Percentiles rank a stretch among this genome's conserved stretches.
phyloP scores from a whole-genome alignment of 2,797 vertebrate species.

The Alfaro cultratus region DNA sequence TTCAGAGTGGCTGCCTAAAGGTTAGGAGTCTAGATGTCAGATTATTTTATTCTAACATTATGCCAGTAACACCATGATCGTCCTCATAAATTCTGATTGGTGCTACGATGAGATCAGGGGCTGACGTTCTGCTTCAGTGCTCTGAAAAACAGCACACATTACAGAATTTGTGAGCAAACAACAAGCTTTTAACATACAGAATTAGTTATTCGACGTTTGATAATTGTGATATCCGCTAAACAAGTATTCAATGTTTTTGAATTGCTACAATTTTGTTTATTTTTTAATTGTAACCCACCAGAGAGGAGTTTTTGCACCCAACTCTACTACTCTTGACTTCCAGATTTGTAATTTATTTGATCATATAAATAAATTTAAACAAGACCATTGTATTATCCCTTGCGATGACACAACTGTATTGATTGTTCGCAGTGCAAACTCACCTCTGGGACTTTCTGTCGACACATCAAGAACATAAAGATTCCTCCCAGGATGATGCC shows the following conservation, averaged over 20 bases:
- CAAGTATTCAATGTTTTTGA: not conserved
- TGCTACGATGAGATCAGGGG: slow-evolving; percentile 77
- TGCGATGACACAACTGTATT: not conserved
- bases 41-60: slow-evolving; percentile 3
- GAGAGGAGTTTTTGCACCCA: not conserved
- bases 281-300: not conserved
- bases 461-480: slow-evolving; percentile 86
- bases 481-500: slow-evolving; percentile 86
- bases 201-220: not conserved
- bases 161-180: not conserved
- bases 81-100: not conserved
- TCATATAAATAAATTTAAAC: not conserved
- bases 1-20: slow-evolving; percentile 11
- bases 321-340: not conserved
- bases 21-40: slow-evolving; percentile 1
- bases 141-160: slow-evolving; percentile 56
- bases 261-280: not conserved
- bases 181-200: not conserved
- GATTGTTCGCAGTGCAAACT: not conserved
- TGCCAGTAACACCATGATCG: not conserved
- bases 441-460: slow-evolving; percentile 80
- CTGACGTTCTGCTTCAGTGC: slow-evolving; percentile 72
- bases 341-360: not conserved
- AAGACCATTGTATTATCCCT: too few relatives aligned
- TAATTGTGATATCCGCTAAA: not conserved